Base-by-base conservation (phyloP, 2,888 invertebrate genomes). In the Kryphioiulus occultus region DNA sequence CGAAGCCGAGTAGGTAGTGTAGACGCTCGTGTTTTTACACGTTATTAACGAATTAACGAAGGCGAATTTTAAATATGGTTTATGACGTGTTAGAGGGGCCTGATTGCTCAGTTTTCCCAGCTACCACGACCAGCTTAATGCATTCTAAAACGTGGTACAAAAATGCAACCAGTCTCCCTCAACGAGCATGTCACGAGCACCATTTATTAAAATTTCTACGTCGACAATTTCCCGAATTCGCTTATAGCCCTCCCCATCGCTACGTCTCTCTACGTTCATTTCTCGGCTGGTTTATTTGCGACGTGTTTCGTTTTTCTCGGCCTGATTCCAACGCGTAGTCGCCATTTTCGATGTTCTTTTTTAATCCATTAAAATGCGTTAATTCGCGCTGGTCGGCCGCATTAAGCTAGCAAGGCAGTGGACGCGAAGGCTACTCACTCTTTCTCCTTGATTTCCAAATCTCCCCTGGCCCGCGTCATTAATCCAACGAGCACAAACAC, bases 341-440 rank as follows among this genome's bases (percentile, higher is more conserved):
- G 68, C 68, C 68, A 68, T 68, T 68, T 68, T 68, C 22, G 68
- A 26, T 26, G 68, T 68, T 68, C 68, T 22, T 68, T 68, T 68
- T n/a, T 68, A 68, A 68, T 68, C 68, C 68, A 68, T 78, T 78
- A 78, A 78, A 78, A 78, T 4, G 30, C 30, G 78, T 78, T 78
- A 78, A 78, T 78, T 78, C 22, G 26, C 68, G 68, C 12, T 26
- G 26, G 68, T 30, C 2, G 78, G 53, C 19, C 78, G 30, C 26
- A 17, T 78, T 15, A 78, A 78, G 30, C 15, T 30, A 78, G 78
- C 78, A 30, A 30, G 30, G 30, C 30, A 15, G 78, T 78, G 7
- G 9, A 44, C 44, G 44, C n/a, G 12, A 30, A 30, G 1, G 78
- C 12, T 78, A 78, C 78, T 78, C 30, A 78, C 78, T 30, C 78